phyloP scores from a whole-genome alignment of 2,888 invertebrate genomes.

The Dicyrtomina minuta region DNA sequence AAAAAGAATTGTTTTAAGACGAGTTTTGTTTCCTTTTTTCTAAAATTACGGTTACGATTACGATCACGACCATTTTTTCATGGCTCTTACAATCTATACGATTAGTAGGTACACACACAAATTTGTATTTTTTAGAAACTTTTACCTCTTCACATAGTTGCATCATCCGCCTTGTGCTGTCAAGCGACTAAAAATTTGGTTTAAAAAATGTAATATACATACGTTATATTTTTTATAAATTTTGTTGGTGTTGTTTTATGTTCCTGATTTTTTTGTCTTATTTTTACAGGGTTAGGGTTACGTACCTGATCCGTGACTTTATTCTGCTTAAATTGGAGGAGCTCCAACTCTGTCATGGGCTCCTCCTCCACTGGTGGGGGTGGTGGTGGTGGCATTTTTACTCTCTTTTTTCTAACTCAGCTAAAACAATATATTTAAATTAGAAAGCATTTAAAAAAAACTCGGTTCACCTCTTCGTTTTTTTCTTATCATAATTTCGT shows the following conservation, averaged over 20 bases:
- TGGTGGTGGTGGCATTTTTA: conserved; percentile 33
- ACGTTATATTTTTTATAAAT: no score
- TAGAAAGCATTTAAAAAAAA: no score
- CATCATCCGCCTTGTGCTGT: conserved; percentile 89
- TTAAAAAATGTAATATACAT: no score
- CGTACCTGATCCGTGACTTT: conserved; percentile 35
- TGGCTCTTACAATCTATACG: background rate
- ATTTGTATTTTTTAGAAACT: background rate
- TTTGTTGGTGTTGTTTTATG: background rate
- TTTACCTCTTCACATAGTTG: conserved; percentile 90
- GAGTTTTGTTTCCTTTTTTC: no score
- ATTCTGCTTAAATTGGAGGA: conserved; percentile 24
- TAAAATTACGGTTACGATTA: no score
- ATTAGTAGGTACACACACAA: no score
- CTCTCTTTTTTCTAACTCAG: background rate
- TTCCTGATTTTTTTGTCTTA: background rate
- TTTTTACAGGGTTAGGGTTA: background rate
- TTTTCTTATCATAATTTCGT: no score
- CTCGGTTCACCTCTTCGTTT: no score
- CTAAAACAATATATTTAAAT: no score
- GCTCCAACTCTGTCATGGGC: conserved; percentile 31
- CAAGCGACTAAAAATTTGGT: no score
- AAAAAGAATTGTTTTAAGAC: no score
- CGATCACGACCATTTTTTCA: no score
- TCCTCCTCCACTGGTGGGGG: conserved; percentile 19